Evolutionary conservation across 2,113 vertebrate genomes (phyloP), one percentile per base, ranked within the genome.

Genomic region (Urocitellus parryii): DNA sequence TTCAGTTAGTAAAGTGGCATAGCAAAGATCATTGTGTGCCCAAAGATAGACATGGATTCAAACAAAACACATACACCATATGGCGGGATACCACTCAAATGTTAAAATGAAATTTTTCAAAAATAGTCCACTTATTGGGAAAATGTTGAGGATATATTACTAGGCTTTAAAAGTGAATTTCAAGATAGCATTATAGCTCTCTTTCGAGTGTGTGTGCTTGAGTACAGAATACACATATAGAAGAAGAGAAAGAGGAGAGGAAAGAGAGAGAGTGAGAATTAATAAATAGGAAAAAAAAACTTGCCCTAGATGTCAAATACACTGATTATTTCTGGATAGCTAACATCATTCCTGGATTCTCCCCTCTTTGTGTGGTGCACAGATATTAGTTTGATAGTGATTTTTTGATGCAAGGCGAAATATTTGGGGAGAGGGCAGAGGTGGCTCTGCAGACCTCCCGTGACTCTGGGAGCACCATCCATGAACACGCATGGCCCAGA

Each of bases 1-100:
- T 63, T 37, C 82, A 34, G 39, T 25, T 51, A 70, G 78, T 65
- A 90, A 83, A 83, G 42, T n/a, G 74, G 89, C 96, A 70, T 12
- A 82, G 7, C 56, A 45, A 51, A 32, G 48, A 53, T 34, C 58
- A 51, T 22, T 37, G 32, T 27, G 24, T 76, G 17, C 22, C 7
- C 34, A 34, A 39, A 10, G 27, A 58, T 7, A 53, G 56, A 74
- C 51, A 42, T 16, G 27, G 56, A 74, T 82, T 93, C n/a, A 79
- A 96, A 72, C 63, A 88, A 88, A 91, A 16, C 70, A 39, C 9
- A 18, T 68, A 12, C 18, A 18, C 4, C 5, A 29, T 27, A 29
- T 51, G 11, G 70, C 42, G 16, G 78, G 78, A 39, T 70, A 27
- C 1, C 45, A 77, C 39, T n/a, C 10, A 56, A 53, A 34, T 39